These are phyloP conservation scores for Polia nebulosa DNA, from an alignment of 2,888 invertebrate genomes.

Conservation along the genomic window DNA sequence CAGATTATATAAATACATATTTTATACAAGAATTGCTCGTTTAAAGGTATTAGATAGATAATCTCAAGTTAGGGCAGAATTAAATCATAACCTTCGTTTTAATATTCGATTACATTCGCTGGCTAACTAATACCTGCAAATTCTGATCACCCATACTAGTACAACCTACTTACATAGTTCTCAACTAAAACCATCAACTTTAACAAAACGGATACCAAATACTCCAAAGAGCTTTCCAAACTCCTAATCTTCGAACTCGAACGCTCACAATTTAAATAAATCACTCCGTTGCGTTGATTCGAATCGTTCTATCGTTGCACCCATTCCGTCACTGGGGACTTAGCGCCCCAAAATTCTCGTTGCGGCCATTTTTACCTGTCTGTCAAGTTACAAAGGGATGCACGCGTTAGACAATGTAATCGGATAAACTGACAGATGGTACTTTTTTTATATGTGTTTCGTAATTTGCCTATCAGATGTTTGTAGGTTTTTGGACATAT, in stretches of 20 bases:
- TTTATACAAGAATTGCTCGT: no score
- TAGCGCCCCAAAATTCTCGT: slow-evolving; percentile 62
- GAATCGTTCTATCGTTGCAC: slow-evolving; percentile 64
- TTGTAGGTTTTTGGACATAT: neutral
- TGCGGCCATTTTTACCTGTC: slow-evolving; percentile 70
- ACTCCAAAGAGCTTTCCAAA: slow-evolving; percentile 41
- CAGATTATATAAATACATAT: no score
- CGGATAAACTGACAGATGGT: slow-evolving; percentile 71
- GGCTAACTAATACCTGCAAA: no score
- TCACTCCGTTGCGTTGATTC: slow-evolving; percentile 61
- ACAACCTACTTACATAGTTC: neutral
- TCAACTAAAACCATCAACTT: slow-evolving; percentile 1
- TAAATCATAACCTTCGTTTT: no score
- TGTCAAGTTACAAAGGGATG: slow-evolving; percentile 66
- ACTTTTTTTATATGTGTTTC: slow-evolving; percentile 54
- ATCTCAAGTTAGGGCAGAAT: no score
- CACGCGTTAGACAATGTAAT: slow-evolving; percentile 67
- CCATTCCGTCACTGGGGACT: slow-evolving; percentile 58
- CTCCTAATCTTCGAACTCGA: slow-evolving; percentile 60
- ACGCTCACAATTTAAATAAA: slow-evolving; percentile 67
- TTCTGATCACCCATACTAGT: neutral
- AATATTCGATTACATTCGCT: no score
- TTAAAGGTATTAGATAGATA: no score
- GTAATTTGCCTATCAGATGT: slow-evolving; percentile 55
- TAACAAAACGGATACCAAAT: slow-evolving; percentile 15